Percentiles rank a stretch among this genome's conserved stretches.
Evolutionary conservation across 2,797 vertebrate species (phyloP).

Genomic region (Phalloptychus januarius): DNA sequence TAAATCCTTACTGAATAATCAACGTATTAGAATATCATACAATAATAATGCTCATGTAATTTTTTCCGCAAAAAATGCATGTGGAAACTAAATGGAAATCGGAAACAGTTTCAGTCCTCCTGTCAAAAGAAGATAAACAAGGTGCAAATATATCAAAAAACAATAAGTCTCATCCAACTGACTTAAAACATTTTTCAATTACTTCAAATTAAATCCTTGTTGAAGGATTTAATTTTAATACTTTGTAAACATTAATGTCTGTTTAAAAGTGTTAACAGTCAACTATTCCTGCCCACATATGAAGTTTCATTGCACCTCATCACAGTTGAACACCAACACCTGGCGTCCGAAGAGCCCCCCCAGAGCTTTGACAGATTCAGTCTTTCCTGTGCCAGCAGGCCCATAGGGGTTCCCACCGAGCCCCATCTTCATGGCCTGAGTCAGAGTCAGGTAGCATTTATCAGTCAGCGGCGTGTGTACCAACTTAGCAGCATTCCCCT

Average conservation of each 20-base stretch:
- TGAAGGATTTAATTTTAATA: no score
- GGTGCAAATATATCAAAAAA: not conserved
- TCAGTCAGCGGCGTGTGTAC: slow-evolving; percentile 97
- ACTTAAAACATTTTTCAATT: not conserved
- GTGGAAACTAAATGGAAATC: not conserved
- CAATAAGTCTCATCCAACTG: not conserved
- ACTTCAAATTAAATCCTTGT: not conserved
- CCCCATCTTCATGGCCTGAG: slow-evolving; percentile 97
- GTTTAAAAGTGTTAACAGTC: not conserved
- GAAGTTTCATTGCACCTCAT: slow-evolving; percentile 85
- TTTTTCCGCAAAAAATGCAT: not conserved
- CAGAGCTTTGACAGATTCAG: slow-evolving; percentile 96
- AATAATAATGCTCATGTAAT: not conserved
- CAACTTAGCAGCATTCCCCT: slow-evolving; percentile 95
- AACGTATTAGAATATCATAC: not conserved
- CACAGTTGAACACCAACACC: slow-evolving; percentile 98
- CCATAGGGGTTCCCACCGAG: slow-evolving; percentile 98
- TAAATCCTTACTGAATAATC: not conserved
- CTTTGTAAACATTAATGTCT: not conserved
- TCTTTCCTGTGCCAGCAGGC: slow-evolving; percentile 97
- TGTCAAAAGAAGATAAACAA: not conserved
- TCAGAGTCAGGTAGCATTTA: slow-evolving; percentile 97
- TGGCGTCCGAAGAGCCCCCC: slow-evolving; percentile 95
- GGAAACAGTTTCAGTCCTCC: not conserved
- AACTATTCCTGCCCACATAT: not conserved